Percentiles rank a stretch among this genome's conserved stretches.
Evolutionary conservation across 1,140 invertebrate species (phyloP).

Genomic region (Bathynomus jamesi): DNA sequence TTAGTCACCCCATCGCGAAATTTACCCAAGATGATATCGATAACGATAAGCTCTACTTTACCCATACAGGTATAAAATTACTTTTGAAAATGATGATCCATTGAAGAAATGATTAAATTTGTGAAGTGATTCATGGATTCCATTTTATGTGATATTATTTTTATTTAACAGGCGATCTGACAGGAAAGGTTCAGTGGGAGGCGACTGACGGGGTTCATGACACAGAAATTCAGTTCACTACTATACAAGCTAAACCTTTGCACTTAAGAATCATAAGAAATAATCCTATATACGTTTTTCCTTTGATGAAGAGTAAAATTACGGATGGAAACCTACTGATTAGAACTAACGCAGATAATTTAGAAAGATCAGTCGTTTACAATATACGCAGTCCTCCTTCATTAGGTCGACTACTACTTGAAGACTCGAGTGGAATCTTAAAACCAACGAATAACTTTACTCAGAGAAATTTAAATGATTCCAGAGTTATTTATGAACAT

Average conservation of each 20-base stretch:
- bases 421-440: slow-evolving; percentile 46
- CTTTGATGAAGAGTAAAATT: slow-evolving; percentile 64
- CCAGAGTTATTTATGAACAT: slow-evolving; percentile 80
- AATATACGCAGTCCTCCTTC: slow-evolving; percentile 56
- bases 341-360: slow-evolving; percentile 54
- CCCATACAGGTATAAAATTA: slow-evolving; percentile 37
- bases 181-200: slow-evolving; percentile 64
- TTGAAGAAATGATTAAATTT: no score
- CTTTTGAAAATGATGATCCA: no score
- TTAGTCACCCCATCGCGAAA: slow-evolving; percentile 1
- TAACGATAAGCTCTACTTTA: slow-evolving; percentile 40
- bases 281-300: slow-evolving; percentile 69
- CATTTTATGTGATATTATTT: background rate
- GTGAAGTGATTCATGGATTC: background rate
- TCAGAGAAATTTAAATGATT: slow-evolving; percentile 74
- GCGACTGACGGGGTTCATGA: slow-evolving; percentile 74
- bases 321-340: slow-evolving; percentile 57
- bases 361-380: background rate
- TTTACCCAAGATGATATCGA: slow-evolving; percentile 45
- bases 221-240: slow-evolving; percentile 55
- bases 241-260: slow-evolving; percentile 64
- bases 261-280: slow-evolving; percentile 58
- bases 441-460: slow-evolving; percentile 54
- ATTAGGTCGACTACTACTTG: slow-evolving; percentile 69
- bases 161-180: slow-evolving; percentile 54